A percentile compares a stretch with the other conserved stretches of the same genome.
phyloP scores from a whole-genome alignment of 2,797 vertebrate genomes.

The Babyrousa celebensis region DNA sequence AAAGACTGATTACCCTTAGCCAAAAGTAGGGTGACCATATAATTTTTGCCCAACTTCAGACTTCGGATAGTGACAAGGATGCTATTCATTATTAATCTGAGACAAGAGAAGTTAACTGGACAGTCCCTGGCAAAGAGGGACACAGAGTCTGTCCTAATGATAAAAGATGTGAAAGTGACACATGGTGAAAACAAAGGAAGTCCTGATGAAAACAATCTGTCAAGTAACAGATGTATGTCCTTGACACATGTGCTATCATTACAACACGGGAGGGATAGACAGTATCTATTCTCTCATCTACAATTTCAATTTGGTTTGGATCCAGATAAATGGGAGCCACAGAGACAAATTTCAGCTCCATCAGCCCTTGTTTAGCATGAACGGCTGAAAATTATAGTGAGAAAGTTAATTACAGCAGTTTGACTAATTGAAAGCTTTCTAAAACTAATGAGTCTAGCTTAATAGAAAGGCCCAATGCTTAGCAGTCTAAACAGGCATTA shows the following conservation, averaged over 20 bases:
- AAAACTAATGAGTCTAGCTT: constrained; percentile 68
- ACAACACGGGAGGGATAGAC: too few species aligned
- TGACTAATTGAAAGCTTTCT: constrained; percentile 79
- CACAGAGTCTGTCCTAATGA: neutral
- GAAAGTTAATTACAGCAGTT: constrained; percentile 77
- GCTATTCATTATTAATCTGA: neutral
- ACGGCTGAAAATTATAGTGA: constrained; percentile 66
- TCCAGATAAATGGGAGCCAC: neutral
- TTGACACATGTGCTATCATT: accelerated
- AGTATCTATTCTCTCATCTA: neutral
- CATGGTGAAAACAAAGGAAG: neutral
- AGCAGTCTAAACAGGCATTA: neutral
- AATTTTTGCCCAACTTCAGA: constrained; percentile 33
- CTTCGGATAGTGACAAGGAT: neutral
- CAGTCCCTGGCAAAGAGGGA: neutral
- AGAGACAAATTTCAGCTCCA: constrained; percentile 23
- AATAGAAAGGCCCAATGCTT: neutral
- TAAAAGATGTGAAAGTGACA: neutral
- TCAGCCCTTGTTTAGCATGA: constrained; percentile 66
- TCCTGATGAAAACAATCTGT: neutral
- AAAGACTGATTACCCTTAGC: neutral
- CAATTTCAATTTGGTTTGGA: constrained; percentile 8
- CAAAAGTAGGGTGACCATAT: neutral
- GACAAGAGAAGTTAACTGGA: neutral
- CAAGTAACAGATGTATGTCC: neutral